Percentiles rank a stretch among this genome's conserved stretches.
Evolutionary conservation across 2,113 vertebrate species (phyloP).

Genomic region (Muntiacus muntjak): DNA sequence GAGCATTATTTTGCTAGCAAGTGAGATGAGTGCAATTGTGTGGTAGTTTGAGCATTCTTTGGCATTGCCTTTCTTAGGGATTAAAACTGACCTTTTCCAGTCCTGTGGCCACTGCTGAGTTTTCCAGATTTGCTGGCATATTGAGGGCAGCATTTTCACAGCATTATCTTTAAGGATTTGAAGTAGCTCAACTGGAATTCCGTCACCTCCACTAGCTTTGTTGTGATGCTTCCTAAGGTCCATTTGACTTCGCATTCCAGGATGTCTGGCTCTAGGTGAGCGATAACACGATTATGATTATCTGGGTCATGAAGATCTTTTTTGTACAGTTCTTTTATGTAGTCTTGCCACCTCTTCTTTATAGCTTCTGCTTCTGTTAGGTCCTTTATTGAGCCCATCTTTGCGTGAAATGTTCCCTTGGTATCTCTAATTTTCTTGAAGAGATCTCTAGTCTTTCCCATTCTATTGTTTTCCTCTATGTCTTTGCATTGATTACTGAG

Average conservation of each 20-base stretch:
- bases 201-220: neutral
- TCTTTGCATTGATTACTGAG: neutral
- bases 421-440: neutral
- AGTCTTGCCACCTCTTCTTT: neutral
- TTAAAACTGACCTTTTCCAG: neutral
- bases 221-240: neutral
- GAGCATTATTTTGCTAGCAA: neutral
- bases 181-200: neutral
- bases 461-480: neutral
- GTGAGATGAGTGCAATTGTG: neutral
- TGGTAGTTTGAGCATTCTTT: neutral
- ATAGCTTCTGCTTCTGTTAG: neutral
- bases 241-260: fast-evolving
- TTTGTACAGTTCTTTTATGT: neutral
- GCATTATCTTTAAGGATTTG: neutral
- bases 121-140: neutral
- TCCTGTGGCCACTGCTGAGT: neutral
- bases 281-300: fast-evolving
- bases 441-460: neutral
- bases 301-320: neutral
- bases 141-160: neutral
- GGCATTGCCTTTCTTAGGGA: neutral
- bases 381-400: neutral
- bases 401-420: neutral
- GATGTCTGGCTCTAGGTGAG: neutral